A percentile compares a stretch with the other conserved stretches of the same genome.
Conservation (phyloP, 1,140 invertebrate genomes). For the Physella acuta region DNA sequence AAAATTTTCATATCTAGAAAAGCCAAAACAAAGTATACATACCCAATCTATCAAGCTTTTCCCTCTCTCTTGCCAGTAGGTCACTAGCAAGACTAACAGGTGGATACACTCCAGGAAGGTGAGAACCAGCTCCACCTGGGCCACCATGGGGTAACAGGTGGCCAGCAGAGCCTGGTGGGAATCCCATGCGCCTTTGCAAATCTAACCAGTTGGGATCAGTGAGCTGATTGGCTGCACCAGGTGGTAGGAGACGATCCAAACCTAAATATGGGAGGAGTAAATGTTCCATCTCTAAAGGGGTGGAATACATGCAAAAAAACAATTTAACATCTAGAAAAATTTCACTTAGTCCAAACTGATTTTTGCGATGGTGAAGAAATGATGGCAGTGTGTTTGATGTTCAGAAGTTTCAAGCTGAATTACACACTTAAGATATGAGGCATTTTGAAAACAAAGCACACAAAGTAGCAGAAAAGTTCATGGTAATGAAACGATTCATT, state of each 20-base stretch:
- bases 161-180: slow-evolving; percentile 32
- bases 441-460: too few relatives aligned
- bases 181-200: slow-evolving; percentile 73
- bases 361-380: too few relatives aligned
- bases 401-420: too few relatives aligned
- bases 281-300: neutral
- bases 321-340: neutral
- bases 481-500: too few relatives aligned
- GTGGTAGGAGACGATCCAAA: slow-evolving; percentile 46
- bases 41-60: slow-evolving; percentile 70
- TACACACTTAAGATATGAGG: too few relatives aligned
- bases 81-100: slow-evolving; percentile 63
- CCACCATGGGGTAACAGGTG: slow-evolving; percentile 26
- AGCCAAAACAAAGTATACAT: slow-evolving; percentile 13
- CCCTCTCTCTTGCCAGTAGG: slow-evolving; percentile 80
- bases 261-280: slow-evolving; percentile 33
- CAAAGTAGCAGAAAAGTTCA: too few relatives aligned
- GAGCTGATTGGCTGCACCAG: slow-evolving; percentile 61
- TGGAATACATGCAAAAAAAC: neutral
- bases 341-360: neutral
- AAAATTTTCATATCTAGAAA: too few relatives aligned
- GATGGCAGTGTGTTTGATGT: too few relatives aligned
- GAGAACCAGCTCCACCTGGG: slow-evolving; percentile 55
- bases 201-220: slow-evolving; percentile 87
- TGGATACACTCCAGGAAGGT: slow-evolving; percentile 67